These are phyloP conservation scores for Calidris pygmaea DNA, from an alignment of 2,113 vertebrate species.

Conservation along the genomic window DNA sequence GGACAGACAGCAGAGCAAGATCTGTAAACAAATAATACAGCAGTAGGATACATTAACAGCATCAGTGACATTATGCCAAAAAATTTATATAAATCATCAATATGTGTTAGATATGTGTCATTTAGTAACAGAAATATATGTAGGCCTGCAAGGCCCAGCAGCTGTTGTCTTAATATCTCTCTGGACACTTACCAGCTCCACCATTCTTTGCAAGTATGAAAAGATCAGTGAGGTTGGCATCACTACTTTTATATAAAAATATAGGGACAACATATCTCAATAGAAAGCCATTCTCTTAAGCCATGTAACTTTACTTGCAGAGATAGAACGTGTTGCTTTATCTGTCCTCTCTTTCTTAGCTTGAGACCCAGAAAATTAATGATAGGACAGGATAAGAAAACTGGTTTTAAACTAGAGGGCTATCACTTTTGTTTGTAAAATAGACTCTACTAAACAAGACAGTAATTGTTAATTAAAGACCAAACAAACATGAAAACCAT, in stretches of 20 bases:
- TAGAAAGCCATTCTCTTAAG: background rate
- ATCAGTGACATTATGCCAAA: background rate
- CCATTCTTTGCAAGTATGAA: background rate
- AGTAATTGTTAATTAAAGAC: background rate
- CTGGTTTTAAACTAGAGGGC: background rate
- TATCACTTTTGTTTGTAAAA: background rate
- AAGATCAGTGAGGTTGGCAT: background rate
- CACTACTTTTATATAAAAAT: background rate
- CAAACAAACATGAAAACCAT: background rate
- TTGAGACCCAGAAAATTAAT: background rate
- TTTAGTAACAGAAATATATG: background rate
- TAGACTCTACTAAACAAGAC: background rate
- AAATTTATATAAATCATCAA: background rate
- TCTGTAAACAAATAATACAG: background rate
- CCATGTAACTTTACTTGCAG: background rate
- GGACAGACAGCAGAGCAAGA: background rate
- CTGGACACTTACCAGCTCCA: background rate
- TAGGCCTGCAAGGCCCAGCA: background rate
- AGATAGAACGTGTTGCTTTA: background rate
- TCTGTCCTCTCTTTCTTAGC: background rate
- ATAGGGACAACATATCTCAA: background rate
- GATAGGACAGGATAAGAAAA: background rate
- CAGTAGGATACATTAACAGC: background rate
- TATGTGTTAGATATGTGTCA: background rate
- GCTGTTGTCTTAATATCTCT: background rate